Evolutionary conservation across 2,888 invertebrate species (phyloP).

Genomic region (Drosophila buzzatii): DNA sequence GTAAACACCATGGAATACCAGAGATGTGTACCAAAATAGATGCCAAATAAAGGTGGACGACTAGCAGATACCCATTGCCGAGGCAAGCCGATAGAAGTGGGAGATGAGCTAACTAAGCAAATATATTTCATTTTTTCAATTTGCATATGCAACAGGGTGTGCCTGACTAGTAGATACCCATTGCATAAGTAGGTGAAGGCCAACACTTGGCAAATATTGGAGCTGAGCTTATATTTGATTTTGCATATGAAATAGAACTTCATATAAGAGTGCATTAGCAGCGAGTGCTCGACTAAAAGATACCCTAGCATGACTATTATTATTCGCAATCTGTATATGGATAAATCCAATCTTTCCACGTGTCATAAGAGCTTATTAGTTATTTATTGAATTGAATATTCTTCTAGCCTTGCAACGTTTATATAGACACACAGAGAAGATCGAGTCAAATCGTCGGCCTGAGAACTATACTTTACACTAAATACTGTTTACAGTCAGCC

Average conservation of each 20-base stretch:
- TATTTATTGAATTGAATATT: no score
- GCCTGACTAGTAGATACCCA: neutral
- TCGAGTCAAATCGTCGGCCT: neutral
- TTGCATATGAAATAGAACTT: neutral
- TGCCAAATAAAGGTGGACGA: neutral
- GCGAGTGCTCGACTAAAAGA: neutral
- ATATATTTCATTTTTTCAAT: neutral
- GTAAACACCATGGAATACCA: conserved; percentile 18
- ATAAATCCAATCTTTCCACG: no score
- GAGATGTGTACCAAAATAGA: neutral
- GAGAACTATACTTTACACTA: neutral
- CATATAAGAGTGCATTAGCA: no score
- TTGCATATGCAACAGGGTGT: neutral
- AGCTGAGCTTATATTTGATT: neutral
- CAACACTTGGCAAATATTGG: neutral
- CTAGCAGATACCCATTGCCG: neutral
- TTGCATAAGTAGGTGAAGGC: neutral
- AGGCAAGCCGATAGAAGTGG: neutral
- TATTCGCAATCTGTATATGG: neutral
- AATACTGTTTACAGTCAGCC: neutral
- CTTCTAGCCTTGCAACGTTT: no score
- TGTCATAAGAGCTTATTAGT: no score
- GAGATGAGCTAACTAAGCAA: neutral
- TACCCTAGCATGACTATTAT: neutral
- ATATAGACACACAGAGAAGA: neutral